A percentile compares a stretch with the other conserved stretches of the same genome.
Conservation (phyloP, 2,888 invertebrate species). For the Eubasilissa splendida region DNA sequence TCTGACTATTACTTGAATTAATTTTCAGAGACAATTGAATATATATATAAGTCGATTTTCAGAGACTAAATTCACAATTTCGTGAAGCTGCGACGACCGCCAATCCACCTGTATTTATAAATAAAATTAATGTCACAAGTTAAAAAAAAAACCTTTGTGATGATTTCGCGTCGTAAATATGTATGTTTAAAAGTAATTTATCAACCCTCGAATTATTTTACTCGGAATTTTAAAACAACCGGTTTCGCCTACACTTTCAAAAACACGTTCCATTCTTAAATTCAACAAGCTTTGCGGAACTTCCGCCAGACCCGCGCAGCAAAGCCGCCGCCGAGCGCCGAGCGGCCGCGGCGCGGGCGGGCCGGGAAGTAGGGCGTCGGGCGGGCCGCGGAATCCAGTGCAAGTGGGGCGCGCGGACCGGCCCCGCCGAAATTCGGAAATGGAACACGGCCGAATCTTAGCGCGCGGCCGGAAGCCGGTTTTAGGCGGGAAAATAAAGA, state of each 20-base stretch:
- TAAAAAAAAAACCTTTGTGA: too few species aligned
- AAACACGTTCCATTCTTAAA: not conserved
- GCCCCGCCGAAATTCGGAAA: slow-evolving; percentile 45
- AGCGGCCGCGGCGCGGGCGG: slow-evolving; percentile 35
- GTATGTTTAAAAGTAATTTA: too few species aligned
- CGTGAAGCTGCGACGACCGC: not conserved
- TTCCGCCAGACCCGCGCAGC: slow-evolving; percentile 4
- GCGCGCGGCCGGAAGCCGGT: not conserved
- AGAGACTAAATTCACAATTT: too few species aligned
- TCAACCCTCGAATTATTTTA: too few species aligned
- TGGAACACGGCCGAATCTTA: slow-evolving; percentile 43
- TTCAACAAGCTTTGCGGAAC: not conserved
- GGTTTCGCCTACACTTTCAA: too few species aligned
- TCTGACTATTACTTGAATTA: too few species aligned
- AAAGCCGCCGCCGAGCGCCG: slow-evolving; percentile 5
- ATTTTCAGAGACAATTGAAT: too few species aligned
- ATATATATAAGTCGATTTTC: too few species aligned
- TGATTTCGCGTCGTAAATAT: too few species aligned
- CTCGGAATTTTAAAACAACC: too few species aligned
- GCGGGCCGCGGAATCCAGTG: slow-evolving; percentile 19
- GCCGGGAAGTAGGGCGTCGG: slow-evolving; percentile 36
- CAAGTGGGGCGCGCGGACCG: slow-evolving; percentile 41
- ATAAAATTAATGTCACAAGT: too few species aligned
- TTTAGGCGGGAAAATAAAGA: slow-evolving; percentile 3
- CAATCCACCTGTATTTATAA: not conserved